Evolutionary conservation across 1,140 invertebrate species (phyloP).

Genomic region (Zaprionus kolodkinae): DNA sequence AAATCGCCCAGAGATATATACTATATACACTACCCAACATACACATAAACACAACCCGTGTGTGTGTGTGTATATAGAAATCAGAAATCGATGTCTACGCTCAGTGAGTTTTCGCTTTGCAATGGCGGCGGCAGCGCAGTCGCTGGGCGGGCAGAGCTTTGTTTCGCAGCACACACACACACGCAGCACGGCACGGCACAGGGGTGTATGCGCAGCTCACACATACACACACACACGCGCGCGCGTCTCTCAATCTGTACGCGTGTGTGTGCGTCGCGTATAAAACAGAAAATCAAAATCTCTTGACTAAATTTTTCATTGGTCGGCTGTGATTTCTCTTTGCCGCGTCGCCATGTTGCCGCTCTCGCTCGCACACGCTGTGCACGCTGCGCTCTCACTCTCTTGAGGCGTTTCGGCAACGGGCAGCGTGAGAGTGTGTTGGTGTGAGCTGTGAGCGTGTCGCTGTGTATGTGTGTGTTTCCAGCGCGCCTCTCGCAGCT

Average conservation of each 20-base stretch:
- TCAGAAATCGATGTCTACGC: slow-evolving; percentile 43
- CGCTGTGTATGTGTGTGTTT: slow-evolving; percentile 52
- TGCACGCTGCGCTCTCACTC: slow-evolving; percentile 7
- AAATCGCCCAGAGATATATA: slow-evolving; percentile 1
- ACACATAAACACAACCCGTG: neutral
- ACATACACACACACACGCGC: slow-evolving; percentile 11
- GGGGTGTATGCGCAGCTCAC: slow-evolving; percentile 19
- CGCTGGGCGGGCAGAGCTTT: slow-evolving; percentile 45
- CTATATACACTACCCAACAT: neutral
- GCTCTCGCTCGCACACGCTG: slow-evolving; percentile 43
- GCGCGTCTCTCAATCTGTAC: slow-evolving; percentile 37
- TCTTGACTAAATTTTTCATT: slow-evolving; percentile 85
- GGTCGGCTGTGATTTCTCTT: slow-evolving; percentile 84
- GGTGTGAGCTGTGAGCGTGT: slow-evolving; percentile 30
- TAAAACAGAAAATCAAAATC: slow-evolving; percentile 84
- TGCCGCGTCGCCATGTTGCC: slow-evolving; percentile 48
- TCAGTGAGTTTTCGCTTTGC: slow-evolving; percentile 34
- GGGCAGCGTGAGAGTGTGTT: slow-evolving; percentile 24
- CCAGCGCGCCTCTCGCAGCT: slow-evolving; percentile 56
- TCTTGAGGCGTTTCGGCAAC: slow-evolving; percentile 25
- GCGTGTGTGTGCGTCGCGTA: slow-evolving; percentile 70
- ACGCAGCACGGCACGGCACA: slow-evolving; percentile 15
- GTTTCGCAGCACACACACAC: slow-evolving; percentile 31
- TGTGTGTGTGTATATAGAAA: neutral
- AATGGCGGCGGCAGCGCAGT: slow-evolving; percentile 50